A percentile compares a stretch with the other conserved stretches of the same genome.
Conservation (phyloP, 2,113 vertebrate species). For the Cepphus grylle region DNA sequence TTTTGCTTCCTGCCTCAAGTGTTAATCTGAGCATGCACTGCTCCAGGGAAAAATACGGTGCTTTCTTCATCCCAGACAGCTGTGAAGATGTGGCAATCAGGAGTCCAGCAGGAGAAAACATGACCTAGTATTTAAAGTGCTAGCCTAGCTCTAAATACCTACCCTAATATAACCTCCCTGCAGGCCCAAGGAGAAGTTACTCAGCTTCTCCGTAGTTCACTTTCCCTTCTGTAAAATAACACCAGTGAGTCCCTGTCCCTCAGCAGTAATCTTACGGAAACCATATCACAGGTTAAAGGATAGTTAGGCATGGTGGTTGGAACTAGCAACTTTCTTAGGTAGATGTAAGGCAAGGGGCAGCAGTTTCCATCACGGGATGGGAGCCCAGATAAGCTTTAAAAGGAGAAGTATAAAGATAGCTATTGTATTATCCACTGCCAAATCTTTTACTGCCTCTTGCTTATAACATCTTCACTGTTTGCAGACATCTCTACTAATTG, state of each 20-base stretch:
- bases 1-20: neutral
- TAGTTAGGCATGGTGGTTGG: neutral
- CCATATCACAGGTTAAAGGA: neutral
- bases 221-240: neutral
- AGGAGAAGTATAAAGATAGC: neutral
- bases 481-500: neutral
- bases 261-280: neutral
- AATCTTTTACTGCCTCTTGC: neutral
- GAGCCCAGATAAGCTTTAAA: neutral
- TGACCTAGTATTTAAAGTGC: neutral
- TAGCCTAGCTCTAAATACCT: neutral
- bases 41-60: neutral
- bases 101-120: neutral
- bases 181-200: neutral
- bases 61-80: neutral
- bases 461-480: neutral
- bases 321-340: neutral
- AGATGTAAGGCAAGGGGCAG: neutral
- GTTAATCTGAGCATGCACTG: neutral
- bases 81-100: neutral
- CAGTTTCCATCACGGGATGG: neutral
- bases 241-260: neutral
- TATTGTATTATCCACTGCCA: neutral
- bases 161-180: neutral
- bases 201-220: neutral